Evolutionary conservation across 2,797 vertebrate genomes (phyloP).

Genomic region (Philypnodon macrostomus): DNA sequence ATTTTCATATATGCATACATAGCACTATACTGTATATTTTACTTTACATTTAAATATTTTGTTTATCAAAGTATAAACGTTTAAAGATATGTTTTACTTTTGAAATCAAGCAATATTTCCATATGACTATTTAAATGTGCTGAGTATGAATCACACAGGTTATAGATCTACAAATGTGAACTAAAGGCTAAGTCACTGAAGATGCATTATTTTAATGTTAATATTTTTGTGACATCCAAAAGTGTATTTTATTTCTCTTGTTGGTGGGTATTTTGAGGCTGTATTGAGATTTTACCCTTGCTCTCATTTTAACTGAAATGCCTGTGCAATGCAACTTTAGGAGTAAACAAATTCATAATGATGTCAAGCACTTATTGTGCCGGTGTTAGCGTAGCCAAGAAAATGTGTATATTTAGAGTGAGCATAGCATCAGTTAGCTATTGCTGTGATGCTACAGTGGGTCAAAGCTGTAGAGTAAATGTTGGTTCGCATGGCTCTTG

Average conservation of each 20-base stretch:
- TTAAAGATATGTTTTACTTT: slow-evolving; percentile 48
- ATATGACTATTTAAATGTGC: slow-evolving; percentile 32
- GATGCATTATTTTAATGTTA: slow-evolving; percentile 20
- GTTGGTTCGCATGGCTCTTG: slow-evolving; percentile 65
- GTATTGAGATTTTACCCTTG: slow-evolving; percentile 6
- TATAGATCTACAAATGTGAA: slow-evolving; percentile 44
- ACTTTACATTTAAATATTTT: slow-evolving; percentile 65
- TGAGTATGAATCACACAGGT: slow-evolving; percentile 16
- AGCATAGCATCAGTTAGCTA: slow-evolving; percentile 26
- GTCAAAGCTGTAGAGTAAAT: slow-evolving; percentile 37
- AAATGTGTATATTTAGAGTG: slow-evolving; percentile 25
- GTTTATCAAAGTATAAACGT: slow-evolving; percentile 61
- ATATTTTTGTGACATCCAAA: slow-evolving; percentile 25
- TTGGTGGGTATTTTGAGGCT: slow-evolving; percentile 6
- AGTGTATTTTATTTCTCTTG: slow-evolving; percentile 25
- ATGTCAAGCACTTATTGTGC: slow-evolving; percentile 68
- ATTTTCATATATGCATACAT: slow-evolving; percentile 72
- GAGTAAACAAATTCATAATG: slow-evolving; percentile 51
- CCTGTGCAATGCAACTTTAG: slow-evolving; percentile 34
- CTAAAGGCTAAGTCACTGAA: slow-evolving; percentile 26
- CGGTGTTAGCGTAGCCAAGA: slow-evolving; percentile 53
- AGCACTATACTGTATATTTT: slow-evolving; percentile 67
- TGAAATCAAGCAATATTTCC: slow-evolving; percentile 65
- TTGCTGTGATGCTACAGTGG: slow-evolving; percentile 25
- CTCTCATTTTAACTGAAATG: slow-evolving; percentile 29